These are phyloP conservation scores for Drosophila neotestacea DNA, from an alignment of 2,888 invertebrate species.

Conservation along the genomic window DNA sequence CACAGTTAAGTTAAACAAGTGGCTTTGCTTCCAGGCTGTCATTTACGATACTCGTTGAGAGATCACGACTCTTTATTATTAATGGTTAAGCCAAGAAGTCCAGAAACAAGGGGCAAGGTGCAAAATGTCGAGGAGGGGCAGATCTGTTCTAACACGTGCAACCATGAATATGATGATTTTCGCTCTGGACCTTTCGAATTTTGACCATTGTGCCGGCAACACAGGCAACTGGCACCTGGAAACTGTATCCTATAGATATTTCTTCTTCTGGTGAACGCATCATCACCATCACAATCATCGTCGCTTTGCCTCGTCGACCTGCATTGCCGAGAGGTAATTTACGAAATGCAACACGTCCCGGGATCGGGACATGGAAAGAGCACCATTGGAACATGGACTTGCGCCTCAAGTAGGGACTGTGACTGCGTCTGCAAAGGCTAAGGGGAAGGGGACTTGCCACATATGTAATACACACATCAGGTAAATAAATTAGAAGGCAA, in stretches of 20 bases:
- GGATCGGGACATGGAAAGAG: conserved; percentile 35
- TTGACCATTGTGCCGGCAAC: conserved; percentile 48
- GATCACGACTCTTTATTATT: conserved; percentile 33
- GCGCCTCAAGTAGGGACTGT: conserved; percentile 2
- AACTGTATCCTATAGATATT: conserved; percentile 54
- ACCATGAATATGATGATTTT: conserved; percentile 43
- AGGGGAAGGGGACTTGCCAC: conserved; percentile 27
- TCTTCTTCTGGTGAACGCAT: conserved; percentile 40
- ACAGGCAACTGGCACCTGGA: conserved; percentile 1
- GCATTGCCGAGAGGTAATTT: conserved; percentile 68
- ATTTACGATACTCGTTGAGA: conserved; percentile 10
- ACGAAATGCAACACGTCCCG: conserved; percentile 59
- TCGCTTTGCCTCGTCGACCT: conserved; percentile 35
- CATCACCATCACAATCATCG: conserved; percentile 14
- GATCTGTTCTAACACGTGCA: conserved; percentile 14
- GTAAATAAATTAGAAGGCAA: conserved; percentile 82
- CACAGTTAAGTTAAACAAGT: conserved; percentile 6
- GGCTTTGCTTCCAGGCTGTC: conserved; percentile 20
- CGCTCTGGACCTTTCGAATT: conserved; percentile 41
- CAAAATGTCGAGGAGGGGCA: conserved; percentile 1
- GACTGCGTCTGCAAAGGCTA: conserved; percentile 2
- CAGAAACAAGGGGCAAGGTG: not conserved
- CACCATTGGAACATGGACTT: conserved; percentile 17
- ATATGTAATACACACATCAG: conserved; percentile 80
- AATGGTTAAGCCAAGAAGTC: conserved; percentile 32